These are phyloP conservation scores for Pogonognathellus flavescens DNA, from an alignment of 1,140 invertebrate species.

Conservation along the genomic window DNA sequence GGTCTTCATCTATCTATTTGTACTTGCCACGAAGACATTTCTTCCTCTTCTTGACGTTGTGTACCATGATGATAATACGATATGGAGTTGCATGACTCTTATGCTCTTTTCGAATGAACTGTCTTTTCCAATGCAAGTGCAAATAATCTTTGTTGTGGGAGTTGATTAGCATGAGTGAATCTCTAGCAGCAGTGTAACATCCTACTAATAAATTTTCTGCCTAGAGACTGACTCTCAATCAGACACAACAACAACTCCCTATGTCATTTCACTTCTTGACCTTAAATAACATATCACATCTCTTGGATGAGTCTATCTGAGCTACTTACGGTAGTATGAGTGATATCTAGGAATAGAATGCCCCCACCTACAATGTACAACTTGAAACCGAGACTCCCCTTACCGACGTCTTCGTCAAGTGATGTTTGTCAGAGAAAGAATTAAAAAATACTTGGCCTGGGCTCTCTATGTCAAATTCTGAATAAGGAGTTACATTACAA, in stretches of 20 bases:
- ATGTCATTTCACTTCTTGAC: constrained; percentile 14
- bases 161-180: constrained; percentile 19
- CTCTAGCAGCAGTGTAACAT: background rate
- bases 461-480: constrained; percentile 21
- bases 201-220: background rate
- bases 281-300: constrained; percentile 5
- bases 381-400: background rate
- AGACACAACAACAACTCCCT: background rate
- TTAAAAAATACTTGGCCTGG: background rate
- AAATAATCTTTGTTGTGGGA: background rate
- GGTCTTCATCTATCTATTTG: constrained; percentile 1
- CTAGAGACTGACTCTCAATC: background rate
- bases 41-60: constrained; percentile 16
- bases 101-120: background rate
- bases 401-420: background rate
- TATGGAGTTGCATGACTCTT: background rate
- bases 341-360: too few species aligned
- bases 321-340: too few species aligned
- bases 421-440: background rate
- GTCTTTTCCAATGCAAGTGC: constrained; percentile 3
- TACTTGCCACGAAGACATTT: background rate
- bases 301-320: too few species aligned
- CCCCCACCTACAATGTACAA: background rate
- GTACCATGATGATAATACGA: background rate
- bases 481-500: constrained; percentile 31